Percentiles rank a stretch among this genome's conserved stretches.
Evolutionary conservation across 2,888 invertebrate species (phyloP).

Genomic region (Hedychridium roseum): DNA sequence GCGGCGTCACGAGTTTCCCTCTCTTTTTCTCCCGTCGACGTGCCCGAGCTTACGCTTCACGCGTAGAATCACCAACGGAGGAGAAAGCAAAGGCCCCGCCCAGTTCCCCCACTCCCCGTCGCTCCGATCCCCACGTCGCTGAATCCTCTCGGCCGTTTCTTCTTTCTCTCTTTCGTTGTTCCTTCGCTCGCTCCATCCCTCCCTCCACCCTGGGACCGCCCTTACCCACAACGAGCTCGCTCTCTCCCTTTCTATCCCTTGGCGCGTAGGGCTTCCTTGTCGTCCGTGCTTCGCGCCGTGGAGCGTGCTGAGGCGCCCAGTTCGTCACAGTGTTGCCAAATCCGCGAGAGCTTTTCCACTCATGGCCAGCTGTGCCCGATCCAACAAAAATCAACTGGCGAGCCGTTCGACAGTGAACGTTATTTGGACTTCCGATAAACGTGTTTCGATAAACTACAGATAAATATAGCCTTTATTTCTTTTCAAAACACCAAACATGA

Average conservation of each 20-base stretch:
- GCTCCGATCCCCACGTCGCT: conserved; percentile 11
- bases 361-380: not conserved
- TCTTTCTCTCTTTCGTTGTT: conserved; percentile 3
- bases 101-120: conserved; percentile 11
- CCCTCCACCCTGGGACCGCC: conserved; percentile 31
- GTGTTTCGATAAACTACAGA: too few relatives aligned
- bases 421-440: too few relatives aligned
- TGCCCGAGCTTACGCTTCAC: too few relatives aligned
- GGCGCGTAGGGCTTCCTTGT: conserved; percentile 41
- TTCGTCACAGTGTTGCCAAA: conserved; percentile 51
- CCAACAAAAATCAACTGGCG: not conserved
- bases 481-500: too few relatives aligned
- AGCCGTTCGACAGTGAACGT: too few relatives aligned
- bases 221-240: conserved; percentile 13
- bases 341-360: conserved; percentile 42
- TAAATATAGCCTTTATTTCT: too few relatives aligned
- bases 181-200: conserved; percentile 18
- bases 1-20: conserved; percentile 27
- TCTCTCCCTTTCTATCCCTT: conserved; percentile 34
- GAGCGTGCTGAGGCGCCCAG: conserved; percentile 58
- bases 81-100: conserved; percentile 35
- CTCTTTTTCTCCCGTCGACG: conserved; percentile 21
- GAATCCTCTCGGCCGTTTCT: conserved; percentile 19
- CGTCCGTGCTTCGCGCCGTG: conserved; percentile 57
- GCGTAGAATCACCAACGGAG: too few relatives aligned